phyloP scores from a whole-genome alignment of 92 coral and sea anemone species.

The Diadumene lineata region DNA sequence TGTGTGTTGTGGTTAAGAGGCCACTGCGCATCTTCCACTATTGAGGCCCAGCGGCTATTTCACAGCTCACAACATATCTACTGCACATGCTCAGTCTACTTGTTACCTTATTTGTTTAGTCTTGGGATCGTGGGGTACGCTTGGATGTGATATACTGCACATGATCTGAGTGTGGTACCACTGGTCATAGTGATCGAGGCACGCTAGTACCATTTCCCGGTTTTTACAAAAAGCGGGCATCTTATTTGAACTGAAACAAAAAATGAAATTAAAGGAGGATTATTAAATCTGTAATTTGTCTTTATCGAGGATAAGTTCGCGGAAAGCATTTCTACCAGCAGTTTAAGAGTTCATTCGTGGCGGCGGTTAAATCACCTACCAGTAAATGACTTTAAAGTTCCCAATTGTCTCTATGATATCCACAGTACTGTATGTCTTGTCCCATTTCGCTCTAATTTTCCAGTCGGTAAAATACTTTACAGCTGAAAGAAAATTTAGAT shows the following conservation, averaged over 20 bases:
- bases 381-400: conserved; percentile 91
- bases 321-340: not conserved
- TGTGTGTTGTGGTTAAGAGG: too few species aligned
- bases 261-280: too few species aligned
- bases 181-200: conserved; percentile 76
- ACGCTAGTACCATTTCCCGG: conserved; percentile 84
- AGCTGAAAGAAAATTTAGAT: conserved; percentile 59
- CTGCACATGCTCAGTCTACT: too few species aligned
- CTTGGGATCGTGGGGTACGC: conserved; percentile 54
- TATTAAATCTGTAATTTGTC: not conserved
- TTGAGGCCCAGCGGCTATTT: too few species aligned
- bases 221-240: conserved; percentile 92
- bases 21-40: too few species aligned
- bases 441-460: conserved; percentile 86
- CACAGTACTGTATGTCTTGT: conserved; percentile 76
- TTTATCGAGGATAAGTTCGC: too few species aligned
- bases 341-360: not conserved
- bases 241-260: conserved; percentile 72
- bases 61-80: too few species aligned
- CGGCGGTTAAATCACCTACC: conserved; percentile 46
- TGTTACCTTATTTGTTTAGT: conserved; percentile 71
- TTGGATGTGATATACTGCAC: conserved; percentile 87
- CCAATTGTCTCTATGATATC: conserved; percentile 90
- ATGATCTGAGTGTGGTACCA: conserved; percentile 84
- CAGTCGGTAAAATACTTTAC: conserved; percentile 86